Evolutionary conservation across 2,797 vertebrate species (phyloP), one percentile per base, ranked within the genome.

Genomic region (Austrolebias charrua): DNA sequence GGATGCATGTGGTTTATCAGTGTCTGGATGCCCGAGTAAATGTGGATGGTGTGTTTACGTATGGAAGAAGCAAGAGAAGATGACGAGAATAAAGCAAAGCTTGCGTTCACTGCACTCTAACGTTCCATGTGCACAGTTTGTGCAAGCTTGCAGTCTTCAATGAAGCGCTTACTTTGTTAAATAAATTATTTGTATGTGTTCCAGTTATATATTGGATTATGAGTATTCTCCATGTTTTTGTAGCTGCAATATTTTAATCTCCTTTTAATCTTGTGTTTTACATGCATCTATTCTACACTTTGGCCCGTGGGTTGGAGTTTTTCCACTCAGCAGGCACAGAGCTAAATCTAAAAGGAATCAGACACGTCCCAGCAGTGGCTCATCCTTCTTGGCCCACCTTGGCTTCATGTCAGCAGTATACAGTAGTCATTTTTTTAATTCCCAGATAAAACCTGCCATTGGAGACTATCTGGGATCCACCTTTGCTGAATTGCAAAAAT

Each of bases 401-500:
- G 73, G 65, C 61, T 72, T 55, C 0, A 65, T 86, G 80, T 87
- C 85, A 88, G 83, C 78, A 87, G 56, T 71, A 76, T 63, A n/a
- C n/a, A n/a, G n/a, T n/a, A 76, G 78, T 83, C 75, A 60, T 76
- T 63, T 76, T 63, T 80, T 71, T 64, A 69, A 81, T 82, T 66
- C 63, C 65, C 69, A 64, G 52, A 81, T 79, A 68, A 82, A 78
- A 28, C 69, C 60, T 64, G 61, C 70, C 52, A 78, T 73, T 55
- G 66, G 76, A 88, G 65, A 75, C 63, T 58, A 69, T 79, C 75
- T 59, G 66, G 71, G 66, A 80, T 78, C 52, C 59, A 79, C 75
- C 65, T 81, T 81, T 86, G 86, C 86, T 86, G 87, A 88, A 49
- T 82, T 86, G 83, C 81, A 83, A 61, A 68, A 85, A 71, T 63